Percentiles rank a stretch among this genome's conserved stretches.
These are phyloP conservation scores for Apodemia duryi DNA, from an alignment of 2,888 invertebrate genomes.

Conservation along the genomic window DNA sequence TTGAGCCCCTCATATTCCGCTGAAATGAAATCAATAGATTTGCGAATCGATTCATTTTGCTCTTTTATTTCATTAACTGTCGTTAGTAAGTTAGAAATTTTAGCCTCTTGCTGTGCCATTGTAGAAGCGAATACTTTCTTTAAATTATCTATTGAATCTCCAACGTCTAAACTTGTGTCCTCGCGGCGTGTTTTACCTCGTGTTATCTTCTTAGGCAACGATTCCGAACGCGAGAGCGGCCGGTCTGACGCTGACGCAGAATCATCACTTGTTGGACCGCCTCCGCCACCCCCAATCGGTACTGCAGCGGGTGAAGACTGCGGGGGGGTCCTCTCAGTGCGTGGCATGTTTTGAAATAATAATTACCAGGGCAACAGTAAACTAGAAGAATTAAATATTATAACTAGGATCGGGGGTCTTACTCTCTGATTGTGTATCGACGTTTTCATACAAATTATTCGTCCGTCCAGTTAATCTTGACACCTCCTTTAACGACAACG, in stretches of 20 bases:
- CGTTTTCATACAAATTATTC: background rate
- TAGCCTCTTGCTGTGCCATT: conserved; percentile 6
- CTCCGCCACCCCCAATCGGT: background rate
- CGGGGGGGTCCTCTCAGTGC: background rate
- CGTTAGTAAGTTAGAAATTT: background rate
- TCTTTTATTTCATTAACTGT: background rate
- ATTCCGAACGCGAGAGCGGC: background rate
- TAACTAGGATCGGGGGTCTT: background rate
- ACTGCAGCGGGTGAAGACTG: background rate
- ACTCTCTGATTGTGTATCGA: background rate
- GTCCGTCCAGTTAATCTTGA: conserved; percentile 1
- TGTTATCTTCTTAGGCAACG: conserved; percentile 2
- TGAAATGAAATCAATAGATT: conserved; percentile 8
- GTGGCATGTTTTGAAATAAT: background rate
- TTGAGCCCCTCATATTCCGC: background rate
- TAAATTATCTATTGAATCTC: background rate
- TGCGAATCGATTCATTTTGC: conserved; percentile 4
- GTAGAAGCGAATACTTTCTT: conserved; percentile 3
- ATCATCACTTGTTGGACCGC: background rate
- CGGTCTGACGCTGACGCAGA: background rate
- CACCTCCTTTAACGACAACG: background rate
- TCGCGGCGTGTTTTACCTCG: conserved; percentile 1
- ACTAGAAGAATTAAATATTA: background rate
- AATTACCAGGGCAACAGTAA: background rate
- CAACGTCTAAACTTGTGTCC: background rate